Evolutionary conservation across 2,888 invertebrate species (phyloP).

Genomic region (Erannis defoliaria): DNA sequence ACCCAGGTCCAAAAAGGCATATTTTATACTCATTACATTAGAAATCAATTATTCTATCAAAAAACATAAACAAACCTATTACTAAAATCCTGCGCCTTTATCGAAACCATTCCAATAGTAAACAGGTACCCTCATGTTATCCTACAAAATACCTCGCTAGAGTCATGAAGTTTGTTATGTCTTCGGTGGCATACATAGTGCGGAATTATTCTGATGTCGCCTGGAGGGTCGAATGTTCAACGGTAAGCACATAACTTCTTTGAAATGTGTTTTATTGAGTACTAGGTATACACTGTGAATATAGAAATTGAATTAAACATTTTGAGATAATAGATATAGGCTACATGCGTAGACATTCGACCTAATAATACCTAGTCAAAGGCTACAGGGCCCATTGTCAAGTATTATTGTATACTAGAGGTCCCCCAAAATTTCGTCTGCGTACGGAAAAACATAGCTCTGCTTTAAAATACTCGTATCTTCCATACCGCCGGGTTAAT

Average conservation of each 20-base stretch:
- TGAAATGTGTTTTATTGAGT: slow-evolving; percentile 25
- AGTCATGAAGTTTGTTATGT: slow-evolving; percentile 52
- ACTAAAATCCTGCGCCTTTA: slow-evolving; percentile 13
- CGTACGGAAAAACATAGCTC: no score
- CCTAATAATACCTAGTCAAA: no score
- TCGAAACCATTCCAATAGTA: slow-evolving; percentile 20
- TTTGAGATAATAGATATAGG: no score
- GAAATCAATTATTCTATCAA: slow-evolving; percentile 1
- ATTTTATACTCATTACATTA: no score
- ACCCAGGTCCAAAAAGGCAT: no score
- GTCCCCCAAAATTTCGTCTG: no score
- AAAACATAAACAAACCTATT: slow-evolving; percentile 26
- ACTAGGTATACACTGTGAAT: neutral
- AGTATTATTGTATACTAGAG: no score
- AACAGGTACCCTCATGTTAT: slow-evolving; percentile 62
- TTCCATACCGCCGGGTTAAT: no score
- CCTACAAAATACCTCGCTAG: slow-evolving; percentile 51
- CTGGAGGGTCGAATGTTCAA: slow-evolving; percentile 47
- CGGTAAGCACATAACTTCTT: slow-evolving; percentile 36
- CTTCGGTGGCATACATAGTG: slow-evolving; percentile 65
- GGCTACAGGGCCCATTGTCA: no score
- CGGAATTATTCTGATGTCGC: slow-evolving; percentile 68
- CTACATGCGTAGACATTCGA: no score
- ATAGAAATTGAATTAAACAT: neutral
- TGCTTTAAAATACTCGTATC: no score